A percentile compares a stretch with the other conserved stretches of the same genome.
phyloP scores from a whole-genome alignment of 2,113 vertebrate genomes.

The Orientallactaga bullata region DNA sequence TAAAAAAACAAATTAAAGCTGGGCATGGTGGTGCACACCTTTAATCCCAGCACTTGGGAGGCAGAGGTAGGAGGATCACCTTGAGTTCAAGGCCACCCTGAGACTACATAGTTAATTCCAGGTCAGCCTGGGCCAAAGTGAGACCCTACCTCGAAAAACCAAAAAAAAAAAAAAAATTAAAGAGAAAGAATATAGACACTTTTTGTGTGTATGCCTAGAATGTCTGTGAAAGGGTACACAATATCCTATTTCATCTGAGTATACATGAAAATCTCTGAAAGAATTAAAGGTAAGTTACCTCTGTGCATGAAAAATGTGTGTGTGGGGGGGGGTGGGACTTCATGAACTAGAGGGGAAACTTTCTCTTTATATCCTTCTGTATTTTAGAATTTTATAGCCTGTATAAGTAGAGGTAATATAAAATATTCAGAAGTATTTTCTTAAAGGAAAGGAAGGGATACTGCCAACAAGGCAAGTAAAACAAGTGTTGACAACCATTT shows the following conservation, averaged over 20 bases:
- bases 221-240: slow-evolving; percentile 9
- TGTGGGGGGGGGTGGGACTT: neutral
- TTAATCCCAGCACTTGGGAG: too few species aligned
- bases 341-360: neutral
- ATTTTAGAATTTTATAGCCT: neutral
- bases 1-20: too few species aligned
- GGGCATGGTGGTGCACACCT: too few species aligned
- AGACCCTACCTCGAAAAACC: too few species aligned
- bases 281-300: neutral
- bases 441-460: neutral
- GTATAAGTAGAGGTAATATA: neutral
- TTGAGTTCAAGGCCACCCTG: too few species aligned
- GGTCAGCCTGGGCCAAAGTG: too few species aligned
- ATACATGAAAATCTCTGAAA: neutral
- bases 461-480: slow-evolving; percentile 9
- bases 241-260: neutral
- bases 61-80: too few species aligned
- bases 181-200: neutral
- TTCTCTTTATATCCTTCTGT: neutral
- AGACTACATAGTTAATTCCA: too few species aligned
- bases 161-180: neutral
- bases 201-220: neutral
- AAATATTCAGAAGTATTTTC: slow-evolving; percentile 5
- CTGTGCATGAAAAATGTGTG: neutral
- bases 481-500: neutral